Base-by-base conservation (phyloP, 2,888 invertebrate genomes). In the Caenorhabditis becei region DNA sequence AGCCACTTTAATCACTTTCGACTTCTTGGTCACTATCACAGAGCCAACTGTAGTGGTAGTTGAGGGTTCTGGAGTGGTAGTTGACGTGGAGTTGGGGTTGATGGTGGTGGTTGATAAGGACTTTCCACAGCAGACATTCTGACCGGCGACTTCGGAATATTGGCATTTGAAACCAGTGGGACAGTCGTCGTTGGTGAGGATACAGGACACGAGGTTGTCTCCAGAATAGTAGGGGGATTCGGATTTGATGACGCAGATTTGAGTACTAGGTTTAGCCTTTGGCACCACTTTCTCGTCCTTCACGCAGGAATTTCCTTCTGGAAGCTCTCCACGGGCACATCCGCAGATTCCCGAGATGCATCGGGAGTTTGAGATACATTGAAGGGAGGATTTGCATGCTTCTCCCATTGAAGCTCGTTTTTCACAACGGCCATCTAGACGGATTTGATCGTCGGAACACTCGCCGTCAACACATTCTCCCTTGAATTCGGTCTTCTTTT, bases 121-220 rank as follows among this genome's bases (percentile, higher is more conserved):
- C 14, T 56, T 58, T 20, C 83, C 85, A 62, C 85, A 85, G 49
- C 85, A 85, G 20, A 85, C 77, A 54, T 82, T 85, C 35, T 85
- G 83, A 10, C 37, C 16, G 0, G 66, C 83, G 2, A 28, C 41
- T 0, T 83, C 80, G 28, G 74, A 74, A 41, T 58, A 86, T 49
- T 86, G 84, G 47, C 86, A 86, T 18, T 81, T 82, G 56, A 32
- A 86, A 0, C 80, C 78, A 16, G 51, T 49, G 1, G 86, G 86
- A 32, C 86, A 86, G 23, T 86, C 82, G 11, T 82, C 83, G 37
- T 80, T 70, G 0, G 72, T 79, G 4, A 77, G 44, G 28, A 71
- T 62, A 62, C 84, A 84, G 1, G 59, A 53, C n/a, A 51, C 47
- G 41, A 83, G 23, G 11, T 72, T 62, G 0, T 71, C 58, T 8